Percentiles rank a stretch among this genome's conserved stretches.
These are phyloP conservation scores for Andrena camellia DNA, from an alignment of 2,888 invertebrate genomes.

Conservation along the genomic window DNA sequence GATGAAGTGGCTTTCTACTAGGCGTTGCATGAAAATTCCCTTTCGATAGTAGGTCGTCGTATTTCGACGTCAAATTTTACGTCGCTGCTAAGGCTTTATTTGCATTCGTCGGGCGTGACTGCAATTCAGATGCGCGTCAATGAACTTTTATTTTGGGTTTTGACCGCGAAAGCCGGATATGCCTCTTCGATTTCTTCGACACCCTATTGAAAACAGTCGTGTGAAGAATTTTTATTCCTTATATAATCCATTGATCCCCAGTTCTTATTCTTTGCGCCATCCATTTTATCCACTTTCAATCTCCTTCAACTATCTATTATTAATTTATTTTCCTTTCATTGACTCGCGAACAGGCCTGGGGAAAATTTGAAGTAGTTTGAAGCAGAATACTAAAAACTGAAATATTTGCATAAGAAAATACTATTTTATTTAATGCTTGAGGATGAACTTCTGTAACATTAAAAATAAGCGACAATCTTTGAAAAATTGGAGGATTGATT, in stretches of 20 bases:
- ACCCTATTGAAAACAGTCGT: background rate
- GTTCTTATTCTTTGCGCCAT: background rate
- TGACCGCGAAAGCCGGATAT: background rate
- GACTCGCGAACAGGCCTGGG: no score
- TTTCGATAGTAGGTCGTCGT: slow-evolving; percentile 61
- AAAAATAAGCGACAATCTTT: no score
- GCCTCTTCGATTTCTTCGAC: background rate
- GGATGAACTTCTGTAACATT: no score
- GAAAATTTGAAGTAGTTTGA: no score
- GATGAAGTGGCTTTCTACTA: slow-evolving; percentile 59
- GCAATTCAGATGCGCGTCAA: slow-evolving; percentile 14
- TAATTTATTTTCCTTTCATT: background rate
- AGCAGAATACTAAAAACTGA: no score
- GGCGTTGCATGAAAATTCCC: slow-evolving; percentile 53
- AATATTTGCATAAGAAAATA: no score
- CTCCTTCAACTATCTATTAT: background rate
- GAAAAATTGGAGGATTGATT: no score
- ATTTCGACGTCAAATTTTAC: slow-evolving; percentile 45
- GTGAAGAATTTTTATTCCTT: slow-evolving; percentile 4
- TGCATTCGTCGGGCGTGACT: slow-evolving; percentile 39
- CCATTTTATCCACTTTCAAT: background rate
- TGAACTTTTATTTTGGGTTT: background rate
- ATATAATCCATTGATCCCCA: background rate
- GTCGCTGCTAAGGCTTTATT: slow-evolving; percentile 30
- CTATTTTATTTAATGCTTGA: no score